A percentile compares a stretch with the other conserved stretches of the same genome.
Evolutionary conservation across 2,888 invertebrate genomes (phyloP).

Genomic region (Sycophila texana): DNA sequence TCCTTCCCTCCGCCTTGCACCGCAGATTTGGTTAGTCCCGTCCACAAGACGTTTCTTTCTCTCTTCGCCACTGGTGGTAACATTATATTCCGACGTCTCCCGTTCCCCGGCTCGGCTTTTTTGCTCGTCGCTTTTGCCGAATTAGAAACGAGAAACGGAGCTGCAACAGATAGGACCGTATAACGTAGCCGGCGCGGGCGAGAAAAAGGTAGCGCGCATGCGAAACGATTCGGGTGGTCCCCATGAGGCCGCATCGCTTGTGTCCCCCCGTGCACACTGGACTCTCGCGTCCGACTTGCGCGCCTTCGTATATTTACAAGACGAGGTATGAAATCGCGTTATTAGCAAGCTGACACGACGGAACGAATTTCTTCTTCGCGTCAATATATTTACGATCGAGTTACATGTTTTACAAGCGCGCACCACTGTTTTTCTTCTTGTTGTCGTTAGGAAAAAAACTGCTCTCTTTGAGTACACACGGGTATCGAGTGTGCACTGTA

Average conservation of each 20-base stretch:
- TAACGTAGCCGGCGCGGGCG: conserved; percentile 60
- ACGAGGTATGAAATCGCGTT: conserved; percentile 53
- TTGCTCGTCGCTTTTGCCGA: conserved; percentile 60
- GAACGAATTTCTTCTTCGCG: conserved; percentile 49
- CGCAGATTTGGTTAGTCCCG: background rate
- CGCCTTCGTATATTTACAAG: conserved; percentile 35
- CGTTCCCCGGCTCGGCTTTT: conserved; percentile 34
- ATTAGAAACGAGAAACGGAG: conserved; percentile 58
- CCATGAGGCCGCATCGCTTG: conserved; percentile 62
- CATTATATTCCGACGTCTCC: conserved; percentile 56
- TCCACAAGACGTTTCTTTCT: background rate
- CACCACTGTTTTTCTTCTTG: background rate
- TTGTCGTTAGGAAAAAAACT: no score
- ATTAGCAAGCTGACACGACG: conserved; percentile 53
- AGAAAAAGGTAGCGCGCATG: conserved; percentile 63
- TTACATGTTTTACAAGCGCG: conserved; percentile 37
- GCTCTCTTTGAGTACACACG: no score
- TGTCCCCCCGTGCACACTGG: conserved; percentile 27
- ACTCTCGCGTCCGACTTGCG: background rate
- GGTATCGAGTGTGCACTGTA: no score
- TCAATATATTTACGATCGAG: conserved; percentile 34
- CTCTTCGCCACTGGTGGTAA: conserved; percentile 49
- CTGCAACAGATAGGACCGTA: background rate
- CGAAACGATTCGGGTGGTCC: conserved; percentile 70
- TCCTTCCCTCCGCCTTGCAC: background rate